phyloP scores from a whole-genome alignment of 2,797 vertebrate genomes.

The Champsocephalus esox region DNA sequence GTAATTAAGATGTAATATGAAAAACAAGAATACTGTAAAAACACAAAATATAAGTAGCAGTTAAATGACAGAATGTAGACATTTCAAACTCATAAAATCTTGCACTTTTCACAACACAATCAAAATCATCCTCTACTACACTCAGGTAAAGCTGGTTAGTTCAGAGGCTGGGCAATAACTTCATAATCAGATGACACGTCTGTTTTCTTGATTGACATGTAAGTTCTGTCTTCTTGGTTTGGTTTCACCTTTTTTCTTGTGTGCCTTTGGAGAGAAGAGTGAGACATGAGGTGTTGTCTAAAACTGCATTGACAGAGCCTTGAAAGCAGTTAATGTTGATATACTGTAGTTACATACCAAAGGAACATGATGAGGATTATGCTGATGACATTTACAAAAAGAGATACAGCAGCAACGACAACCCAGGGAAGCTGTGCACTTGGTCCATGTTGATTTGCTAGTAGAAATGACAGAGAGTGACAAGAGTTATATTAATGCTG shows the following conservation, averaged over 20 bases:
- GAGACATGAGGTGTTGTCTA: neutral
- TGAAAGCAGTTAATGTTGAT: neutral
- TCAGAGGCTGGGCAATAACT: neutral
- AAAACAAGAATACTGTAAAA: too few species aligned
- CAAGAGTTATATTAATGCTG: too few species aligned
- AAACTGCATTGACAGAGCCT: neutral
- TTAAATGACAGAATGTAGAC: neutral
- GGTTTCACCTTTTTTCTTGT: conserved; percentile 13
- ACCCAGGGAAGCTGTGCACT: neutral
- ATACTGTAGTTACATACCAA: conserved; percentile 22
- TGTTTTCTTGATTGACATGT: conserved; percentile 32
- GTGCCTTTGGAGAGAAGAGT: conserved; percentile 18
- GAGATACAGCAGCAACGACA: conserved; percentile 7
- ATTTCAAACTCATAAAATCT: neutral
- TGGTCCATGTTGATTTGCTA: neutral
- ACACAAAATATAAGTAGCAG: too few species aligned
- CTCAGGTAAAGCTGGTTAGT: neutral
- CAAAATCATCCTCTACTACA: neutral
- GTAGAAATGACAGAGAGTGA: neutral
- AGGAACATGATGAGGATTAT: conserved; percentile 4
- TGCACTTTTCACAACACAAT: neutral
- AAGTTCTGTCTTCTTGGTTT: conserved; percentile 28
- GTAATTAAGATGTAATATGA: too few species aligned
- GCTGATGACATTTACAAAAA: conserved; percentile 24
- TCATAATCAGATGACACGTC: conserved; percentile 26